A percentile compares a stretch with the other conserved stretches of the same genome.
Conservation (phyloP, 2,113 vertebrate genomes). For the Girardinichthys multiradiatus region DNA sequence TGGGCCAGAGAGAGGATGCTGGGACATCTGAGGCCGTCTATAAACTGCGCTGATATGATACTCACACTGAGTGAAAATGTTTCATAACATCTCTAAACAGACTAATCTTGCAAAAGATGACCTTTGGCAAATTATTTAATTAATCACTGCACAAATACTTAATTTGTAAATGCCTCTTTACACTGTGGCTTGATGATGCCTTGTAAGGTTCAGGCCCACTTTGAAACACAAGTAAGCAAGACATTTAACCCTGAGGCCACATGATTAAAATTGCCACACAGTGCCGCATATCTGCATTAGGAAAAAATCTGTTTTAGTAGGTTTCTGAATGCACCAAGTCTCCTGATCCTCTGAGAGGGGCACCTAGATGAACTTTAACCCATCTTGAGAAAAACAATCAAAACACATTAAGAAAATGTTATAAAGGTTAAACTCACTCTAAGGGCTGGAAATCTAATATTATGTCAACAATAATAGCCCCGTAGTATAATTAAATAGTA, state of each 20-base stretch:
- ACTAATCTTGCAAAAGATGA: slow-evolving; percentile 20
- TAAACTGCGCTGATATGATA: slow-evolving; percentile 39
- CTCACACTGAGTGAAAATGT: slow-evolving; percentile 24
- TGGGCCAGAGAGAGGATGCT: slow-evolving; percentile 35
- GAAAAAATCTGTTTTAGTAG: neutral
- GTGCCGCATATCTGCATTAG: neutral
- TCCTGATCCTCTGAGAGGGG: neutral
- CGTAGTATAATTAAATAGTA: neutral
- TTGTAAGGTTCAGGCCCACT: neutral
- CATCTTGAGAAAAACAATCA: neutral
- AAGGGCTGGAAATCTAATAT: too few relatives aligned
- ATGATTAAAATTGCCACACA: neutral
- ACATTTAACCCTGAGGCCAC: neutral
- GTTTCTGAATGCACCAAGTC: neutral
- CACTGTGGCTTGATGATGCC: neutral
- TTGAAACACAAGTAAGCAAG: neutral
- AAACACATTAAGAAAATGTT: neutral
- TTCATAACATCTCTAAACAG: slow-evolving; percentile 31
- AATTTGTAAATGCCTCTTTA: neutral
- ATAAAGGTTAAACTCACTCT: neutral
- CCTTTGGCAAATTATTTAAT: neutral
- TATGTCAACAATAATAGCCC: neutral
- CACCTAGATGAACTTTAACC: too few relatives aligned
- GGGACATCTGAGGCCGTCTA: slow-evolving; percentile 24
- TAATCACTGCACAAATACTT: neutral